Evolutionary conservation across 2,888 invertebrate genomes (phyloP), one percentile per base, ranked within the genome.

Genomic region (Drosophila emarginata): DNA sequence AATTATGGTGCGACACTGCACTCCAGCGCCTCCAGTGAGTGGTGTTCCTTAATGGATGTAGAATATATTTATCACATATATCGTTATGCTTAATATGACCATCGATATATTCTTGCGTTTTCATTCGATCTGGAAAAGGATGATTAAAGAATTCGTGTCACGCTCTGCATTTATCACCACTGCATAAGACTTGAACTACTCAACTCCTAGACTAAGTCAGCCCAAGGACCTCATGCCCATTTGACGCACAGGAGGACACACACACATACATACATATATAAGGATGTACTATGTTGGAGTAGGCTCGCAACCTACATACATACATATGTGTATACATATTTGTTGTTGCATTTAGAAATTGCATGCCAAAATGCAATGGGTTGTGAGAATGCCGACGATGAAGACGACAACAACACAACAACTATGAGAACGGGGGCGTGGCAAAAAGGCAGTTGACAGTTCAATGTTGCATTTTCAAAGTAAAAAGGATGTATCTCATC

Each of bases 401-500:
- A 45, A 45, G 40, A 45, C 18, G 4, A 21, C 21, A 45, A 45
- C 32, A 45, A 45, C 45, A 45, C 32, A 45, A 45, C 45, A 12
- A 45, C 45, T 45, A 18, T 11, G 45, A 18, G 45, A 4, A 18
- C 26, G 58, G 53, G 61, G 65, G 72, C 28, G 66, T 61, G 61
- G 61, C 58, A 15, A 23, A 57, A 53, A 79, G 52, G 65, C 68
- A 80, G 87, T 81, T 87, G 81, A 81, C 87, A 81, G 87, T 81
- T 87, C 85, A 87, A 87, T 81, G 81, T 81, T 87, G 87, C 81
- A 78, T 79, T 72, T 70, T 66, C 77, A 72, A 79, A 79, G 74
- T 74, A 76, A 74, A 76, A 68, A 59, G 63, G 74, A 75, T 71
- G 72, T 71, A 64, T 63, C 56, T 21, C 60, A 26, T 72, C 32